Percentiles rank a stretch among this genome's conserved stretches.
Evolutionary conservation across 2,797 vertebrate species (phyloP).

Genomic region (Lemur catta): DNA sequence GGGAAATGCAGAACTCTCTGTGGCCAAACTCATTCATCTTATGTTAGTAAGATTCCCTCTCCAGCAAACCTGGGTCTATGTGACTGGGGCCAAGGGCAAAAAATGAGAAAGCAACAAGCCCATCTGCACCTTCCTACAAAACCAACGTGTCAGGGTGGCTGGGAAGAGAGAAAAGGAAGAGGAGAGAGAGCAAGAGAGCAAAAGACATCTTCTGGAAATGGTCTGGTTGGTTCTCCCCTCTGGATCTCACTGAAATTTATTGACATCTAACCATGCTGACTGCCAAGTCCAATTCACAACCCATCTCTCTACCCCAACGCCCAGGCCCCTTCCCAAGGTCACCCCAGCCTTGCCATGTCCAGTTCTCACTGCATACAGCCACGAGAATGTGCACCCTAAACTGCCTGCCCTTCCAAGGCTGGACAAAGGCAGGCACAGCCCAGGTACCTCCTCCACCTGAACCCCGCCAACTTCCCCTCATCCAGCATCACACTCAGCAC

Average conservation of each 20-base stretch:
- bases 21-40: slow-evolving; percentile 57
- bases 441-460: not conserved
- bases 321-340: not conserved
- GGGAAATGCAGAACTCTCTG: slow-evolving; percentile 46
- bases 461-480: not conserved
- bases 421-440: not conserved
- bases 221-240: not conserved
- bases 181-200: not conserved
- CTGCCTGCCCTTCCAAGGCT: not conserved
- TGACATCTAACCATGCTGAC: not conserved
- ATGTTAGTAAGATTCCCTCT: not conserved
- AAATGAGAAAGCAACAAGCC: not conserved
- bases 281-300: not conserved
- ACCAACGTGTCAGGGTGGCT: not conserved
- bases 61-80: not conserved
- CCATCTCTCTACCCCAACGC: not conserved
- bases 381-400: not conserved
- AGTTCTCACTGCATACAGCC: too few species aligned
- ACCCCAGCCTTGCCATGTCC: not conserved
- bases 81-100: not conserved
- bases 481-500: not conserved
- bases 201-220: not conserved
- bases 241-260: not conserved
- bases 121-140: not conserved
- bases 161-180: not conserved